phyloP scores from a whole-genome alignment of 2,797 vertebrate genomes.

The Hippopotamyrus pictus region DNA sequence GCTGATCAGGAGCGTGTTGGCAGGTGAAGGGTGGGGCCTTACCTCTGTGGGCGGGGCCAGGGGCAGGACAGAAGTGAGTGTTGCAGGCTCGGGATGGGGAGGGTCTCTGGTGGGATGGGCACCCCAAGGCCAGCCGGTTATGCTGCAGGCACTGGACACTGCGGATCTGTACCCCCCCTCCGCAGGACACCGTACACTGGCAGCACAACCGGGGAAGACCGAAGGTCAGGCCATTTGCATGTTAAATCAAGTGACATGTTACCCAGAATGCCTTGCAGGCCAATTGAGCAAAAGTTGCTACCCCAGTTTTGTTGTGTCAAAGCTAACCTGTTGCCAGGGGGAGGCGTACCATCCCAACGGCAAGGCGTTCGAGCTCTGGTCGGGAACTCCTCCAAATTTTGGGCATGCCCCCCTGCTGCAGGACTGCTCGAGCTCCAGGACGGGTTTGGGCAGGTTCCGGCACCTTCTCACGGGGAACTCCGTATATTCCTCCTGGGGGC shows the following conservation, averaged over 20 bases:
- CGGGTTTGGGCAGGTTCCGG: conserved; percentile 75
- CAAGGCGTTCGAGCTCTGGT: conserved; percentile 40
- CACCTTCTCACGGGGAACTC: conserved; percentile 79
- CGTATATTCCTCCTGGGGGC: conserved; percentile 64
- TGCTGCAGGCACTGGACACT: conserved; percentile 80
- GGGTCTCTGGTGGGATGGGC: conserved; percentile 76
- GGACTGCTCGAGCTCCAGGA: conserved; percentile 68
- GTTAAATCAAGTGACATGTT: neutral
- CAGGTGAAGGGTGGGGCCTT: neutral
- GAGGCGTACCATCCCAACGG: conserved; percentile 82
- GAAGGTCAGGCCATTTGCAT: neutral
- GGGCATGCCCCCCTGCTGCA: conserved; percentile 71
- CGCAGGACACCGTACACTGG: conserved; percentile 89
- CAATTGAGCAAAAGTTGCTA: neutral
- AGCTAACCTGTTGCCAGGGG: conserved; percentile 83
- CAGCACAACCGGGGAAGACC: neutral
- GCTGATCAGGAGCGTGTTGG: neutral
- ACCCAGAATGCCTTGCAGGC: neutral
- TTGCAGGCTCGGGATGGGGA: conserved; percentile 80
- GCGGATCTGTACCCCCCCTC: conserved; percentile 88
- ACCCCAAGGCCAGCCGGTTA: conserved; percentile 71
- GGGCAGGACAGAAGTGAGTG: conserved; percentile 84
- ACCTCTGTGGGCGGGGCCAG: conserved; percentile 31
- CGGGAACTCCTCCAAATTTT: conserved; percentile 38
- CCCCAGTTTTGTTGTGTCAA: neutral